A percentile compares a stretch with the other conserved stretches of the same genome.
These are phyloP conservation scores for Pseudococcus jackbeardsleyi DNA, from an alignment of 2,888 invertebrate genomes.

Conservation along the genomic window DNA sequence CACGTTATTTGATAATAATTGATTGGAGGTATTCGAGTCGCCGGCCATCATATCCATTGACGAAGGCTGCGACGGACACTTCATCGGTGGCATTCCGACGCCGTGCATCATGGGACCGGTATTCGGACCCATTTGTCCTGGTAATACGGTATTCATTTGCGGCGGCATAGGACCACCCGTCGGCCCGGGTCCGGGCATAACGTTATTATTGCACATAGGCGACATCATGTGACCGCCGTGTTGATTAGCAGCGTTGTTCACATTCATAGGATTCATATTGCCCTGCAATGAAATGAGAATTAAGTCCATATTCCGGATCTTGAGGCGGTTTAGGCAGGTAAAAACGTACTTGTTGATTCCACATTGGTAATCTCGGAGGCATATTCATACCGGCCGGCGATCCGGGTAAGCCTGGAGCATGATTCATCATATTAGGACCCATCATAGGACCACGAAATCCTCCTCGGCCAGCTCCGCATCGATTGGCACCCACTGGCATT, in stretches of 20 bases:
- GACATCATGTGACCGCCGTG: slow-evolving; percentile 59
- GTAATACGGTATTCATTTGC: slow-evolving; percentile 56
- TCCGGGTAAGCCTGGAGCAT: slow-evolving; percentile 60
- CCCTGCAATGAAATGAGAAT: slow-evolving; percentile 31
- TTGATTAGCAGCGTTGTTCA: slow-evolving; percentile 31
- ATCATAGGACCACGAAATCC: slow-evolving; percentile 69
- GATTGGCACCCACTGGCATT: slow-evolving; percentile 69
- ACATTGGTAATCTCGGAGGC: slow-evolving; percentile 67
- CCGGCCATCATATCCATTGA: slow-evolving; percentile 58
- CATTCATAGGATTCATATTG: slow-evolving; percentile 63
- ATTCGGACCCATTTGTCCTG: slow-evolving; percentile 63
- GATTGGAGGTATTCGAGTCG: slow-evolving; percentile 57
- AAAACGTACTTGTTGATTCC: slow-evolving; percentile 67
- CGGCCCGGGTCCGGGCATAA: slow-evolving; percentile 49
- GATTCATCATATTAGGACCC: slow-evolving; percentile 57
- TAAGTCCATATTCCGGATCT: not conserved
- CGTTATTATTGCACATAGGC: slow-evolving; percentile 60
- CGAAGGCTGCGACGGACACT: slow-evolving; percentile 46
- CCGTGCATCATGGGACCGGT: slow-evolving; percentile 49
- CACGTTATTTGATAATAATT: slow-evolving; percentile 56
- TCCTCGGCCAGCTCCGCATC: slow-evolving; percentile 68
- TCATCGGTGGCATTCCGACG: slow-evolving; percentile 50
- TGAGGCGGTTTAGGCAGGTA: not conserved
- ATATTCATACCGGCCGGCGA: slow-evolving; percentile 66
- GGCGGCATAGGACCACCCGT: slow-evolving; percentile 17